Evolutionary conservation across 2,113 vertebrate genomes (phyloP), one percentile per base, ranked within the genome.

Genomic region (Callaeas wilsoni): DNA sequence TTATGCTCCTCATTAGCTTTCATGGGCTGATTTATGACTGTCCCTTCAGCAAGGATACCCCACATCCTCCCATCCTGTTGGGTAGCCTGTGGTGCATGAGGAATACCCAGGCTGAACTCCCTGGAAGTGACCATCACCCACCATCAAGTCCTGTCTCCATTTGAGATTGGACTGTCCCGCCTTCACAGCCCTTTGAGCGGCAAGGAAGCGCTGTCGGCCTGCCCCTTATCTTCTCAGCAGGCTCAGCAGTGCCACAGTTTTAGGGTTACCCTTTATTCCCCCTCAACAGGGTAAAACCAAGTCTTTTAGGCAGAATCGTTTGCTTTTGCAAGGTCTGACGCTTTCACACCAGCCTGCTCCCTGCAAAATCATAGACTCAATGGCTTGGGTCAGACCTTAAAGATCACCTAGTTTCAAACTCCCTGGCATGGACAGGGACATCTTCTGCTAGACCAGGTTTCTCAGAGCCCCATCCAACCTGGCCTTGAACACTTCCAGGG

Each of bases 41-140:
- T 46, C 21, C 60, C 67, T 95, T 87, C 69, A 73, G 60, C 74
- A 78, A 46, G 32, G 67, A 49, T 21, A 56, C 56, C 57, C 81
- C 0, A 8, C 1, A 1, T 52, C 11, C 44, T 44, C 49, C 52
- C 6, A 3, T 30, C 33, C 33, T 0, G 0, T 5, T 68, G 52
- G 47, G 47, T 7, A 68, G 56, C 41, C 23, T 3, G 3, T 35
- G 13, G 27, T 44, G 29, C 22, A 4, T 16, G 41, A 70, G 87
- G 56, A 79, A 60, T 33, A 33, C 6, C 5, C 44, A 46, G 49
- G 10, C 46, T 39, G 42, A 50, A 27, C 21, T 75, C 30, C 25
- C 69, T 32, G 71, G 59, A 59, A 39, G 47, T 57, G 19, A 12
- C 14, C 39, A 42, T 67, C 53, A 60, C 53, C 35, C 39, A 50